phyloP scores from a whole-genome alignment of 2,797 vertebrate species.

The Halcyon leucocephala region DNA sequence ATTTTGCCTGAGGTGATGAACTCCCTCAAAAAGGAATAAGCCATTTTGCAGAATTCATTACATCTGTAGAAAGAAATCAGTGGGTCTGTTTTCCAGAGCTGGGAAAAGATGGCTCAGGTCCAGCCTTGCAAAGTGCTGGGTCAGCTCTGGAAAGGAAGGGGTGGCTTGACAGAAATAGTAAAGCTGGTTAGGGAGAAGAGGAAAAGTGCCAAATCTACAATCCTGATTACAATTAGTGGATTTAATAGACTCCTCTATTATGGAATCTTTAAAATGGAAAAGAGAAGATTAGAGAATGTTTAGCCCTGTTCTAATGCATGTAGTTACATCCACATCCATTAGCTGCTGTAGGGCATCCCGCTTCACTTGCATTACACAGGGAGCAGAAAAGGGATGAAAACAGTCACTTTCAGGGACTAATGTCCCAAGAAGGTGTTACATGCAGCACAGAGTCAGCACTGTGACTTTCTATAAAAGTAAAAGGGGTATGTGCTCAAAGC shows the following conservation, averaged over 20 bases:
- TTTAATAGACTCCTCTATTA: neutral
- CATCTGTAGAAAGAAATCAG: neutral
- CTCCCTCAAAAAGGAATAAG: neutral
- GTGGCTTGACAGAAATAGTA: slow-evolving; percentile 17
- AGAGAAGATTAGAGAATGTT: neutral
- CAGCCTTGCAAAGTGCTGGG: neutral
- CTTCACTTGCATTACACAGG: neutral
- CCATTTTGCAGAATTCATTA: neutral
- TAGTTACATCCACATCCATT: neutral
- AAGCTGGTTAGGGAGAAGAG: neutral
- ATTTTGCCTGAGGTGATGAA: neutral
- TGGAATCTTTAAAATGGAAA: neutral
- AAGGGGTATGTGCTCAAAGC: neutral
- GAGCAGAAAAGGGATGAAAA: neutral
- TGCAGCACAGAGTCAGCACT: neutral
- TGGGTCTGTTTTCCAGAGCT: neutral
- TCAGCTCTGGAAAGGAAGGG: slow-evolving; percentile 20
- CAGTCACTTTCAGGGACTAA: neutral
- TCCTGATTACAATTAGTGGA: slow-evolving; percentile 28
- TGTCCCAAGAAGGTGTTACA: rapidly evolving
- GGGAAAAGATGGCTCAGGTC: neutral
- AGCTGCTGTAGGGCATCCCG: neutral
- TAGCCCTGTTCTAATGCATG: neutral
- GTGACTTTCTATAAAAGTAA: neutral
- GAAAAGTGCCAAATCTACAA: slow-evolving; percentile 27